Evolutionary conservation across 2,888 invertebrate species (phyloP).

Genomic region (Drosophila macrospina): DNA sequence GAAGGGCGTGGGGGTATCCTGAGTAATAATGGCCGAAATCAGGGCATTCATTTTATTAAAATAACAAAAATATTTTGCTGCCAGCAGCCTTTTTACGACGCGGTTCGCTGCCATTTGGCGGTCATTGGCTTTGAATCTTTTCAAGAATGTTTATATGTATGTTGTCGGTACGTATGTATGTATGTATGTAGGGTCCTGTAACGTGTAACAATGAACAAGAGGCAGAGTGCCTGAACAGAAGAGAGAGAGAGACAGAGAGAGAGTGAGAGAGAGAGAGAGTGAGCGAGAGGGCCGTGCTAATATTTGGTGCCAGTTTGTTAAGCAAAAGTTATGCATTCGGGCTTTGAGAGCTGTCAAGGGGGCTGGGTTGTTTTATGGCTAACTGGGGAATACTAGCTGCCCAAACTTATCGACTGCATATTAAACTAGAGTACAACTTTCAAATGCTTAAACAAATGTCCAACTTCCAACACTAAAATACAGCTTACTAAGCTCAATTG

Average conservation of each 20-base stretch:
- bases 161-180: not conserved
- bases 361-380: constrained; percentile 47
- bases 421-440: constrained; percentile 25
- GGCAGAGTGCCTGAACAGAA: not conserved
- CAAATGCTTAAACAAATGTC: constrained; percentile 7
- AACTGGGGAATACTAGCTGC: constrained; percentile 45
- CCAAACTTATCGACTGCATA: constrained; percentile 39
- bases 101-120: constrained; percentile 55
- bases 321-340: constrained; percentile 51
- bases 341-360: constrained; percentile 11
- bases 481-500: constrained; percentile 8
- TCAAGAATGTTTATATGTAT: constrained; percentile 21
- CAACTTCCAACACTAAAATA: not conserved
- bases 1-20: too few species aligned
- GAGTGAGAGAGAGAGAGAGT: not conserved
- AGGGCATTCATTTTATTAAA: constrained; percentile 76
- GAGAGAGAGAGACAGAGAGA: not conserved
- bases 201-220: constrained; percentile 7
- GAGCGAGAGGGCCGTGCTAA: constrained; percentile 7
- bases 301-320: constrained; percentile 39
- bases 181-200: not conserved
- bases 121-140: constrained; percentile 65
- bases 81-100: constrained; percentile 62
- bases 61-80: constrained; percentile 71
- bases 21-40: constrained; percentile 71